These are phyloP conservation scores for Acanthiza pusilla DNA, from an alignment of 2,797 vertebrate species.

Conservation along the genomic window DNA sequence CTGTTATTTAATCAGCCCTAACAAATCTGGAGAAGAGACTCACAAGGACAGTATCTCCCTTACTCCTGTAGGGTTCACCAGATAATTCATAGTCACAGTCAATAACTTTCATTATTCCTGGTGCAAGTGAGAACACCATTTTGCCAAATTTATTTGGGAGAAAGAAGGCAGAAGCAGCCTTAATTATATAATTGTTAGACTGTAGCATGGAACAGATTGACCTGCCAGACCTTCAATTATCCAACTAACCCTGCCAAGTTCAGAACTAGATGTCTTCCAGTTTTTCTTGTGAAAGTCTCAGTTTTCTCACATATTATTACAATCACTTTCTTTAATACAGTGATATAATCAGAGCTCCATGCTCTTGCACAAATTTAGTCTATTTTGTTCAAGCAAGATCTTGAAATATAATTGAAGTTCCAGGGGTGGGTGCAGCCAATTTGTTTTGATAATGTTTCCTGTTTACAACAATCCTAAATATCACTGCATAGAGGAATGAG, in stretches of 20 bases:
- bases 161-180: background rate
- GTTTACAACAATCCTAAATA: slow-evolving; percentile 42
- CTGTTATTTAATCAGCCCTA: background rate
- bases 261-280: background rate
- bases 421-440: background rate
- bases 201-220: background rate
- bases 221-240: background rate
- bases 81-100: background rate
- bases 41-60: background rate
- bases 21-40: background rate
- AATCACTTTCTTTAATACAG: background rate
- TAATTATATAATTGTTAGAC: background rate
- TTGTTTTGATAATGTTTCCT: slow-evolving; percentile 58
- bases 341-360: background rate
- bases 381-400: slow-evolving; percentile 4
- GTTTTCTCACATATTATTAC: background rate
- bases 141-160: background rate
- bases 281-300: background rate
- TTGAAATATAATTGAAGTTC: slow-evolving; percentile 26
- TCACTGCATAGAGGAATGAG: background rate
- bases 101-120: background rate
- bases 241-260: background rate
- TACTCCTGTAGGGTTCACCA: background rate
- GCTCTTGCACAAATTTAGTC: background rate
- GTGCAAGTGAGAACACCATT: background rate